A percentile compares a stretch with the other conserved stretches of the same genome.
Evolutionary conservation across 2,113 vertebrate species (phyloP).

Genomic region (Nanger granti): DNA sequence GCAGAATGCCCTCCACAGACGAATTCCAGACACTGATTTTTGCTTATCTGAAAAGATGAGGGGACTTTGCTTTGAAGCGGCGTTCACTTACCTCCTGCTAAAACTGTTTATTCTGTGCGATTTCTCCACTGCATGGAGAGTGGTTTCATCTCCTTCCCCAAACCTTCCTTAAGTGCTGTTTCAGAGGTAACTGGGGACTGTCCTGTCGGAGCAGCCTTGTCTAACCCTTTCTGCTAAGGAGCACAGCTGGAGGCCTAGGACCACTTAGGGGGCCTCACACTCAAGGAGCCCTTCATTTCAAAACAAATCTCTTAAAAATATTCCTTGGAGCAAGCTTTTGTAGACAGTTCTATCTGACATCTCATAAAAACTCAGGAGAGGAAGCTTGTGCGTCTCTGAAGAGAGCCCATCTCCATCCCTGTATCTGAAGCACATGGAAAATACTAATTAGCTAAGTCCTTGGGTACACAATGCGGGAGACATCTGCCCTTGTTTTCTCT

Average conservation of each 20-base stretch:
- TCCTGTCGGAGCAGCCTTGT: constrained; percentile 53
- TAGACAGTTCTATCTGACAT: constrained; percentile 49
- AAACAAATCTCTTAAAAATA: constrained; percentile 75
- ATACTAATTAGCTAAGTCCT: constrained; percentile 69
- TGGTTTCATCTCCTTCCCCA: constrained; percentile 66
- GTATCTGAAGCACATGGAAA: constrained; percentile 50
- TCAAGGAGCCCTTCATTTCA: constrained; percentile 68
- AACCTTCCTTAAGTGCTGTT: constrained; percentile 59
- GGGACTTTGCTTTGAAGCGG: background rate
- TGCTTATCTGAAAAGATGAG: constrained; percentile 22
- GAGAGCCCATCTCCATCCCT: constrained; percentile 14
- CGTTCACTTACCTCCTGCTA: constrained; percentile 58
- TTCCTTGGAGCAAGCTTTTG: constrained; percentile 68
- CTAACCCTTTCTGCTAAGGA: constrained; percentile 55
- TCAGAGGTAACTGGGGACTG: constrained; percentile 58
- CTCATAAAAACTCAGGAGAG: constrained; percentile 39
- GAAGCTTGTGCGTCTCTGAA: constrained; percentile 30
- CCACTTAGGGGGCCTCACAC: constrained; percentile 56
- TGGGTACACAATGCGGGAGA: constrained; percentile 40
- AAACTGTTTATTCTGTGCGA: constrained; percentile 68
- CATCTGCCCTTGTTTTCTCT: constrained; percentile 57
- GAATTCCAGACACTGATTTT: constrained; percentile 7
- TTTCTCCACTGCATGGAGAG: constrained; percentile 63
- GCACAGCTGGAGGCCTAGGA: constrained; percentile 70
- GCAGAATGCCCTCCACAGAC: constrained; percentile 10